Evolutionary conservation across 2,888 invertebrate species (phyloP), one percentile per base, ranked within the genome.

Genomic region (Acanthopleura granulata): DNA sequence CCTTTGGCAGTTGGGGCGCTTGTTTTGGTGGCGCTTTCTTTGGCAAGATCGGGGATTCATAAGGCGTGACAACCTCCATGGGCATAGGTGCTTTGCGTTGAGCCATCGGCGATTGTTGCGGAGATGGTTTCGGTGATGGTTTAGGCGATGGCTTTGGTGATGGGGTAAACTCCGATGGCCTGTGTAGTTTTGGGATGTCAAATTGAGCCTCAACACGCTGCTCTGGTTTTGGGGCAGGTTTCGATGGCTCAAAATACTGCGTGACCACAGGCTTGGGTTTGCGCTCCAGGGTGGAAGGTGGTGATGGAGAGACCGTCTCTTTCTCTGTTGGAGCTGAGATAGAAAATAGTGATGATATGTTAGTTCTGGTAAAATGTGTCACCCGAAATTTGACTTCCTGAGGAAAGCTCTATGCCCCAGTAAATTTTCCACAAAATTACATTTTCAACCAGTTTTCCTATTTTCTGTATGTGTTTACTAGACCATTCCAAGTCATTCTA

Each of bases 131-230:
- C 25, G 74, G 74, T 57, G 66, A 62, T 50, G 77, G 57, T 29
- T 73, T 40, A 22, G 77, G 75, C 51, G 75, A 74, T 12, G 75
- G 76, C 72, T 76, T 74, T 29, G 79, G 79, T 49, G 79, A 78
- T 12, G 80, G 76, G 18, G 80, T 69, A 49, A 81, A 79, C 16
- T 81, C 81, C 29, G 82, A 81, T 49, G 84, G 85, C 51, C 82
- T 78, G 72, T 87, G 85, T 57, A 86, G 79, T 76, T 84, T 85
- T 14, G 84, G 81, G 29, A 83, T 79, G 62, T 85, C 61, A 27
- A 66, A 9, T 27, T 66, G 66, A 27, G 25, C 29, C 27, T 66
- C 66, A 66, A 66, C 6, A 16, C 25, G 66, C 25, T 66, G 66
- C 16, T 27, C 66, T 27, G 66, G 66, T 66, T 27, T 15, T 6